Conservation (phyloP, 2,113 vertebrate species). For the Ia io region DNA sequence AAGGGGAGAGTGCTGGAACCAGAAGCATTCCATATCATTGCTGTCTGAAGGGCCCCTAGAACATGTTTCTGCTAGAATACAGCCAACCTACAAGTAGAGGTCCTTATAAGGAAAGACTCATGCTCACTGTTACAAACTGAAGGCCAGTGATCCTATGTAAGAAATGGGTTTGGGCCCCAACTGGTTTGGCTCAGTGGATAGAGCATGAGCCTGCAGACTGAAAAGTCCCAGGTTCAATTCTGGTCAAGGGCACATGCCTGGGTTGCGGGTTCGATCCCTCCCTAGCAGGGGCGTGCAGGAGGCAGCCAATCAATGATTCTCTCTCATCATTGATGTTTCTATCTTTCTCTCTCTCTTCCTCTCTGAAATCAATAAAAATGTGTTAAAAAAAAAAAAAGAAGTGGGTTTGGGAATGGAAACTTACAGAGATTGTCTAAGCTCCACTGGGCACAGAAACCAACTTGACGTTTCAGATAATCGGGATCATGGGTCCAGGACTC, state of each 20-base stretch:
- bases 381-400: too few relatives aligned
- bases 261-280: too few relatives aligned
- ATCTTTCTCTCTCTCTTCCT: too few relatives aligned
- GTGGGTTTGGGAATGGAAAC: background rate
- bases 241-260: too few relatives aligned
- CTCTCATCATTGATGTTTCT: too few relatives aligned
- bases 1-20: background rate
- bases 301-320: too few relatives aligned
- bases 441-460: conserved; percentile 99
- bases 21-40: background rate
- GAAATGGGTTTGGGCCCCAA: background rate
- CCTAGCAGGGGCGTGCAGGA: too few relatives aligned
- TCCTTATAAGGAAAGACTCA: background rate
- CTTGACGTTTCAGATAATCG: conserved; percentile 97
- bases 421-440: conserved; percentile 99
- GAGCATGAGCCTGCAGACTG: too few relatives aligned
- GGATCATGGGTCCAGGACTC: conserved; percentile 94
- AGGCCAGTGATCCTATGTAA: background rate
- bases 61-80: background rate
- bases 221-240: too few relatives aligned
- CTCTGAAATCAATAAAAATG: too few relatives aligned
- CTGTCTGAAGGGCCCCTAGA: background rate
- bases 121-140: background rate
- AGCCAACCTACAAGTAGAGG: background rate
- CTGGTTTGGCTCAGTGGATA: too few relatives aligned